Conservation (phyloP, 2,113 vertebrate genomes). For the Sphaerodactylus townsendi region DNA sequence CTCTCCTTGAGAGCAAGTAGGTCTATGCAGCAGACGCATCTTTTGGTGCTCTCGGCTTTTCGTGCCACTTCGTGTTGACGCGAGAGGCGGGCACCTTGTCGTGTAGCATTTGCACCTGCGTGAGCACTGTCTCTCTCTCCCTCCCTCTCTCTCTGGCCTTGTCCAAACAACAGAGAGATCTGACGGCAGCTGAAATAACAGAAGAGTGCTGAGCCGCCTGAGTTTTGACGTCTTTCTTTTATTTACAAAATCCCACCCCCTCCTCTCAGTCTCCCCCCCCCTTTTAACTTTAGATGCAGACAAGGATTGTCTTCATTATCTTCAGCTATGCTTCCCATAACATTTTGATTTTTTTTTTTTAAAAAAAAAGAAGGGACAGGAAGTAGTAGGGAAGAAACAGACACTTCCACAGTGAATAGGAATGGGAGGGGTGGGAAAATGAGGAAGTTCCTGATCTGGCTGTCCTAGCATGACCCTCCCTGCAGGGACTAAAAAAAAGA, state of each 20-base stretch:
- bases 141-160: conserved; percentile 40
- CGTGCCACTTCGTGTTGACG: not conserved
- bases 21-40: not conserved
- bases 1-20: not conserved
- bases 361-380: conserved; percentile 42
- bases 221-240: conserved; percentile 59
- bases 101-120: conserved; percentile 64
- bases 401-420: not conserved
- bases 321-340: conserved; percentile 56
- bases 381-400: conserved; percentile 1
- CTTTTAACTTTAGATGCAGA: conserved; percentile 30
- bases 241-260: conserved; percentile 54
- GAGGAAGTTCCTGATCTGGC: not conserved
- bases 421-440: not conserved
- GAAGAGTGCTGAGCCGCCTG: conserved; percentile 30
- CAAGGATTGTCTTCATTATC: conserved; percentile 70
- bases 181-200: conserved; percentile 73
- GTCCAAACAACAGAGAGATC: conserved; percentile 53
- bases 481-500: not conserved
- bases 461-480: conserved; percentile 36
- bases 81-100: conserved; percentile 39
- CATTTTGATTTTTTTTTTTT: conserved; percentile 42
- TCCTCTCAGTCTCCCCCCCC: not conserved
- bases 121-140: too few relatives aligned
- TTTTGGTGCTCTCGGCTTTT: conserved; percentile 31